phyloP scores from a whole-genome alignment of 2,797 vertebrate genomes.

The Octomys mimax region DNA sequence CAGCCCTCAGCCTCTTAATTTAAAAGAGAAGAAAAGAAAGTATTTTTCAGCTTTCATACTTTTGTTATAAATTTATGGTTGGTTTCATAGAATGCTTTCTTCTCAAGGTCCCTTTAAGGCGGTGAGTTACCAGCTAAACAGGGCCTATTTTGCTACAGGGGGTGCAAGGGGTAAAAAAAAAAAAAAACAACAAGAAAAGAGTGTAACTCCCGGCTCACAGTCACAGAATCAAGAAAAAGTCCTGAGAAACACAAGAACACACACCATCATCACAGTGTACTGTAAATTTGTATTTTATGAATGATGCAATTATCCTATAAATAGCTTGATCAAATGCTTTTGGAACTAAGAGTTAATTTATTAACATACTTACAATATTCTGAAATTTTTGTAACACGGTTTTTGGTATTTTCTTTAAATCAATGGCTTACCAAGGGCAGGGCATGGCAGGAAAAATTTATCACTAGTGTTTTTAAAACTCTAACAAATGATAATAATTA shows the following conservation, averaged over 20 bases:
- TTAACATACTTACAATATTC: slow-evolving; percentile 33
- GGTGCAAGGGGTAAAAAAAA: not conserved
- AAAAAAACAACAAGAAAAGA: not conserved
- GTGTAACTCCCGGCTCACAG: not conserved
- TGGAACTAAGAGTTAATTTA: not conserved
- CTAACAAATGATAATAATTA: not conserved
- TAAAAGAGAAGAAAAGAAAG: not conserved
- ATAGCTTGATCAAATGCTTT: slow-evolving; percentile 31
- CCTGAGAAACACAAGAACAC: not conserved
- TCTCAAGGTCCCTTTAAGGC: slow-evolving; percentile 4
- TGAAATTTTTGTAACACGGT: not conserved
- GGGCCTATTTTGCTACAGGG: not conserved
- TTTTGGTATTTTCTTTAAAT: slow-evolving; percentile 45
- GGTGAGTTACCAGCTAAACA: slow-evolving; percentile 5
- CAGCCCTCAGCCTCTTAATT: not conserved
- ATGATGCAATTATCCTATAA: not conserved
- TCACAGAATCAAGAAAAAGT: not conserved
- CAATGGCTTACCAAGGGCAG: not conserved
- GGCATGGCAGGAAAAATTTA: slow-evolving; percentile 11
- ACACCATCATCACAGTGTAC: not conserved
- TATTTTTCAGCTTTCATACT: slow-evolving; percentile 45
- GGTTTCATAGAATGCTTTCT: slow-evolving; percentile 26
- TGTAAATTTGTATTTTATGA: slow-evolving; percentile 29
- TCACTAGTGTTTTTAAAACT: not conserved
- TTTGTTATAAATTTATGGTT: slow-evolving; percentile 43